Evolutionary conservation across 2,888 invertebrate species (phyloP).

Genomic region (Cheilosia grossa): DNA sequence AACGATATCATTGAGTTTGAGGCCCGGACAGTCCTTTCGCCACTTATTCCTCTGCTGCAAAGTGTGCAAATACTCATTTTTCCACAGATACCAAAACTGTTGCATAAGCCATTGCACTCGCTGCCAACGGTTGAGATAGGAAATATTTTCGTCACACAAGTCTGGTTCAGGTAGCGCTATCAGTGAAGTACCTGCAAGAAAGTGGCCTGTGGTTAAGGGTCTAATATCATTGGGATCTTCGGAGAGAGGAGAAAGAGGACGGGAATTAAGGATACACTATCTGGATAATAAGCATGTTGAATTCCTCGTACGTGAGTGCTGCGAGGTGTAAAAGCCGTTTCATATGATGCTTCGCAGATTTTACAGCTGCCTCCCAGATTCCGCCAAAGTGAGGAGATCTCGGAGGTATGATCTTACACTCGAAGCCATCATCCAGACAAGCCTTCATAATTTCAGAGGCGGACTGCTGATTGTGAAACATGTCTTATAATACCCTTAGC

Average conservation of each 20-base stretch:
- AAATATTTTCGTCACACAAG: slow-evolving; percentile 5
- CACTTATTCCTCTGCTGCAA: slow-evolving; percentile 22
- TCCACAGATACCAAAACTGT: slow-evolving; percentile 25
- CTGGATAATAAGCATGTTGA: slow-evolving; percentile 12
- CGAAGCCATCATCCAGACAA: not conserved
- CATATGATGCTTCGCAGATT: slow-evolving; percentile 28
- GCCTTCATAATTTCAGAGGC: not conserved
- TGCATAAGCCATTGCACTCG: slow-evolving; percentile 30
- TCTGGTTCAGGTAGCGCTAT: not conserved
- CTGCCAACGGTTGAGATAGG: slow-evolving; percentile 14
- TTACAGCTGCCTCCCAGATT: slow-evolving; percentile 24
- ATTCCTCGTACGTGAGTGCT: slow-evolving; percentile 19
- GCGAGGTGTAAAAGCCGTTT: slow-evolving; percentile 8
- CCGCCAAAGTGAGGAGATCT: slow-evolving; percentile 25
- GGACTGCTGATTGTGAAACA: slow-evolving; percentile 16
- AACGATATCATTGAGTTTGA: slow-evolving; percentile 20
- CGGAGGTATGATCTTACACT: not conserved
- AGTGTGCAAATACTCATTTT: slow-evolving; percentile 25
- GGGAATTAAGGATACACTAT: slow-evolving; percentile 21
- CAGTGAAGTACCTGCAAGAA: not conserved
- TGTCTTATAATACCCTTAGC: slow-evolving; percentile 10
- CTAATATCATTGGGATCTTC: slow-evolving; percentile 9
- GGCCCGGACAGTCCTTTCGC: not conserved
- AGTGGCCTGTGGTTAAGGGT: slow-evolving; percentile 21
- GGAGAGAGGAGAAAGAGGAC: slow-evolving; percentile 21